phyloP scores from a whole-genome alignment of 1,140 invertebrate genomes.

The Drosophila auraria region DNA sequence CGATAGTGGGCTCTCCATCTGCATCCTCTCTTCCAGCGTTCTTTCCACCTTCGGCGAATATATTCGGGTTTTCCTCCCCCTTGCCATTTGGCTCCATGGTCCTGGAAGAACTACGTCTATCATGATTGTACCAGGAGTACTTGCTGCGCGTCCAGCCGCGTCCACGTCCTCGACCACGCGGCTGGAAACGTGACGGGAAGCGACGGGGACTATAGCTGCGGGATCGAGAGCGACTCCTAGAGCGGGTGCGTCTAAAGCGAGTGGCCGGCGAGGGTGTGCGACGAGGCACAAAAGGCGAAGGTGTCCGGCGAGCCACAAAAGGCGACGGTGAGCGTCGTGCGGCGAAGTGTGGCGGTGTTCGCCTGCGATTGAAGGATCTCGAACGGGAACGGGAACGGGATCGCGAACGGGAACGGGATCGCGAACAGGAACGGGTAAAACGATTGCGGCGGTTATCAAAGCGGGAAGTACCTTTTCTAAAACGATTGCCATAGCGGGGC shows the following conservation, averaged over 20 bases:
- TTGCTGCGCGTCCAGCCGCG: conserved; percentile 38
- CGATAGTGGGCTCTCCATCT: conserved; percentile 66
- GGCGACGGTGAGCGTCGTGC: conserved; percentile 56
- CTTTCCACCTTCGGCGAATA: conserved; percentile 38
- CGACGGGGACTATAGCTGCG: conserved; percentile 62
- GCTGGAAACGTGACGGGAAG: conserved; percentile 10
- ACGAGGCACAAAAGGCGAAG: conserved; percentile 44
- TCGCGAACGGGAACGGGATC: conserved; percentile 55
- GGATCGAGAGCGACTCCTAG: conserved; percentile 63
- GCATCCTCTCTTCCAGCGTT: conserved; percentile 24
- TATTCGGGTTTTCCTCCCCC: conserved; percentile 8
- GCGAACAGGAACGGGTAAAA: conserved; percentile 37
- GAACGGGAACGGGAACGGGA: conserved; percentile 59
- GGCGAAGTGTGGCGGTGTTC: conserved; percentile 52
- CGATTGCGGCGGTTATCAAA: conserved; percentile 35
- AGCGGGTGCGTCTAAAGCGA: conserved; percentile 54
- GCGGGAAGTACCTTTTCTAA: conserved; percentile 20
- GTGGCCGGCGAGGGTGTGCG: conserved; percentile 48
- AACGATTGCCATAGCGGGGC: conserved; percentile 17
- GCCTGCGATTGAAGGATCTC: conserved; percentile 51
- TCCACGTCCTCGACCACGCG: conserved; percentile 49
- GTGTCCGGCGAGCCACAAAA: conserved; percentile 37
- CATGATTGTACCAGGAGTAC: conserved; percentile 42
- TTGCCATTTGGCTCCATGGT: conserved; percentile 16
- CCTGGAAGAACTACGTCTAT: conserved; percentile 18